Evolutionary conservation across 2,797 vertebrate genomes (phyloP).

Genomic region (Choloepus didactylus): DNA sequence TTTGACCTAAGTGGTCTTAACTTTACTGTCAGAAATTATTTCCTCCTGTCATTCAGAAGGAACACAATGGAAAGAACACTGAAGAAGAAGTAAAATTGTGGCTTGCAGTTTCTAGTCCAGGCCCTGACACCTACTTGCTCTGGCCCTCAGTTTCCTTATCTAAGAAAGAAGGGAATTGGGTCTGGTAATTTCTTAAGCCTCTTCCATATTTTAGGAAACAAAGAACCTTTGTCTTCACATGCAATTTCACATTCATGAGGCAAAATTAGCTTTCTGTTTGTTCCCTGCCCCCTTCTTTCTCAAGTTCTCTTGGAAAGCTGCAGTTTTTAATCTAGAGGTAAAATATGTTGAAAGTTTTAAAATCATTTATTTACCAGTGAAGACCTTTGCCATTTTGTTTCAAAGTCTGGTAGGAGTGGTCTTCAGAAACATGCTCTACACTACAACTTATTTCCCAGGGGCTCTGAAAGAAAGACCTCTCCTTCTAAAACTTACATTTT

Average conservation of each 20-base stretch:
- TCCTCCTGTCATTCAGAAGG: conserved; percentile 61
- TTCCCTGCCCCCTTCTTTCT: not conserved
- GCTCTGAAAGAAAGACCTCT: conserved; percentile 70
- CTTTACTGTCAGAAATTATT: conserved; percentile 72
- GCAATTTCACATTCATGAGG: conserved; percentile 6
- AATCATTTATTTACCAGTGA: conserved; percentile 70
- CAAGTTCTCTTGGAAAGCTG: not conserved
- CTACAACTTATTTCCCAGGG: conserved; percentile 75
- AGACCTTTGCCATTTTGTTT: conserved; percentile 71
- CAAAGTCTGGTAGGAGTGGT: conserved; percentile 76
- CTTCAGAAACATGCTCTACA: conserved; percentile 69
- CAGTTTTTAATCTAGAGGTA: not conserved
- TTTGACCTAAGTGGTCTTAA: conserved; percentile 70
- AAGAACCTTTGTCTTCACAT: not conserved
- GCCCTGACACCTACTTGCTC: not conserved
- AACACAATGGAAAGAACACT: not conserved
- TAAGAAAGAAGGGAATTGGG: not conserved
- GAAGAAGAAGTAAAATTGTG: not conserved
- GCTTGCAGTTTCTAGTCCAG: not conserved
- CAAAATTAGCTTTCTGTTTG: not conserved
- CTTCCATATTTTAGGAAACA: not conserved
- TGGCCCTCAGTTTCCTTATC: conserved; percentile 3
- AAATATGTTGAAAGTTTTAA: conserved; percentile 57
- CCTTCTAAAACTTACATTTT: conserved; percentile 76
- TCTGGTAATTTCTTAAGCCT: not conserved